Conservation (phyloP, 2,113 vertebrate genomes). For the Lagopus muta region DNA sequence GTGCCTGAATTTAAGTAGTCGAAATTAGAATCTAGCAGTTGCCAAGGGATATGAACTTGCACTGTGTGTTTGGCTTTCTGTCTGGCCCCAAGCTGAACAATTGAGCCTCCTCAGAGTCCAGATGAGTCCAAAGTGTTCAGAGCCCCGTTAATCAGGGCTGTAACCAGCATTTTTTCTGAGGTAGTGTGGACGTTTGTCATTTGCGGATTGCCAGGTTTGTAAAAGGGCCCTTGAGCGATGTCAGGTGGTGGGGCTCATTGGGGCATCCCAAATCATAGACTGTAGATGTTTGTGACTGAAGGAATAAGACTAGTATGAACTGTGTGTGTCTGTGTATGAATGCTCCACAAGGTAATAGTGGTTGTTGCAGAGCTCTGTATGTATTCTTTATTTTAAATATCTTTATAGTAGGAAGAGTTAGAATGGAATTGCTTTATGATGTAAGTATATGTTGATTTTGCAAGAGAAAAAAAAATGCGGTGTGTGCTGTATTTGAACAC, state of each 20-base stretch:
- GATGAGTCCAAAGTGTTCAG: not conserved
- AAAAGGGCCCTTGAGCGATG: too few species aligned
- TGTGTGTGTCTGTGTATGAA: not conserved
- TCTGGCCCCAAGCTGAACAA: not conserved
- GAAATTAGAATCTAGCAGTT: fast-evolving
- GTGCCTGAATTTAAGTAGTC: fast-evolving
- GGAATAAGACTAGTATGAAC: not conserved
- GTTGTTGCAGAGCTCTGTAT: fast-evolving
- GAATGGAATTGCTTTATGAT: not conserved
- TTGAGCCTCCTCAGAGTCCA: not conserved
- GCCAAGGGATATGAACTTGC: fast-evolving
- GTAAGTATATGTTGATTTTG: not conserved
- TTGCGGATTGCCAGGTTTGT: not conserved
- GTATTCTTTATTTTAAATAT: not conserved
- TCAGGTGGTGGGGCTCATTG: too few species aligned
- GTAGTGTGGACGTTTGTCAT: fast-evolving
- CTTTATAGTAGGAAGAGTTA: not conserved
- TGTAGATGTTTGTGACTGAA: not conserved
- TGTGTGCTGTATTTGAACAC: not conserved
- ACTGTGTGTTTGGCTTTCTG: fast-evolving
- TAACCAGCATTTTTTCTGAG: fast-evolving
- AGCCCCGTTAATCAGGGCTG: too few species aligned
- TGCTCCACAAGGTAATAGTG: fast-evolving
- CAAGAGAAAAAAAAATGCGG: not conserved
- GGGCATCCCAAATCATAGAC: not conserved